A percentile compares a stretch with the other conserved stretches of the same genome.
Conservation (phyloP, 2,888 invertebrate species). For the Drosophila robusta region DNA sequence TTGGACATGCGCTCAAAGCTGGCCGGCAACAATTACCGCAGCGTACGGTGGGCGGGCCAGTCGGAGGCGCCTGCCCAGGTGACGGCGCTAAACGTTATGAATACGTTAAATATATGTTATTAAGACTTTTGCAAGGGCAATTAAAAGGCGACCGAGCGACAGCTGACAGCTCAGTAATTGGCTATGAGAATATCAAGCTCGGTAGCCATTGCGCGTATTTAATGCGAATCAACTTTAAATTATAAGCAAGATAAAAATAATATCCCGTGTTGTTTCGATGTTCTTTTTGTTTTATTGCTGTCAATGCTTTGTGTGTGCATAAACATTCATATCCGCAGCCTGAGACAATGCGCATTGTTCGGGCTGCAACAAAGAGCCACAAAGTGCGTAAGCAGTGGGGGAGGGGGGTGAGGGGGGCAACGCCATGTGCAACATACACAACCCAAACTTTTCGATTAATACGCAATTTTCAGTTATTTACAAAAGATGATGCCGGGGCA, state of each 20-base stretch:
- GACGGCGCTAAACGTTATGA: slow-evolving; percentile 65
- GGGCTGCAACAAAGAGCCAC: slow-evolving; percentile 33
- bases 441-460: slow-evolving; percentile 24
- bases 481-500: slow-evolving; percentile 6
- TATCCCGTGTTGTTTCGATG: slow-evolving; percentile 17
- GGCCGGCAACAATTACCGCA: slow-evolving; percentile 42
- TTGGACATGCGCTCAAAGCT: slow-evolving; percentile 61
- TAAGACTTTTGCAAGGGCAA: slow-evolving; percentile 58
- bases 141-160: slow-evolving; percentile 50
- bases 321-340: slow-evolving; percentile 13
- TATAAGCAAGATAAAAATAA: slow-evolving; percentile 6
- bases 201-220: slow-evolving; percentile 1
- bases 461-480: slow-evolving; percentile 16
- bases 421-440: slow-evolving; percentile 39
- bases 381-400: slow-evolving; percentile 36
- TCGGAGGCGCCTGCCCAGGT: slow-evolving; percentile 67
- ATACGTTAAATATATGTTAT: slow-evolving; percentile 63
- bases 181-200: slow-evolving; percentile 1
- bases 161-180: slow-evolving; percentile 33
- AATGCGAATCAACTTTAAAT: slow-evolving; percentile 2
- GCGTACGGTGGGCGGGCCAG: slow-evolving; percentile 27
- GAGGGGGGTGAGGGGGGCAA: no score
- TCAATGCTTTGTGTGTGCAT: slow-evolving; percentile 18
- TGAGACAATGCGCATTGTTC: slow-evolving; percentile 54
- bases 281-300: slow-evolving; percentile 22